Percentiles rank a stretch among this genome's conserved stretches.
Conservation (phyloP, 2,888 invertebrate species). For the Philereme vetulata region DNA sequence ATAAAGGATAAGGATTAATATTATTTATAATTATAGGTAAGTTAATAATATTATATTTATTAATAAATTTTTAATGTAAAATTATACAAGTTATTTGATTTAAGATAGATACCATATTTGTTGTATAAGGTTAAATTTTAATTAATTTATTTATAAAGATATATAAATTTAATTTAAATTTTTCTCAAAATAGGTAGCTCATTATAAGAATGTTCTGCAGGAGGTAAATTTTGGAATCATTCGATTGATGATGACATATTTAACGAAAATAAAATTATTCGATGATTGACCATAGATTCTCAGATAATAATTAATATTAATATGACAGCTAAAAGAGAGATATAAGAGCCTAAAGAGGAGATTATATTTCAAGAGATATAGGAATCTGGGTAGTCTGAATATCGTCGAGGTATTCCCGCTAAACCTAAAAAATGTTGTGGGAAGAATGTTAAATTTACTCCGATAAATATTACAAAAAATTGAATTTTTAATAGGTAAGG, state of each 20-base stretch:
- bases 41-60: too few species aligned
- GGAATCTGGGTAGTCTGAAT: slow-evolving; percentile 88
- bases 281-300: slow-evolving; percentile 83
- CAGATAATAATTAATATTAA: slow-evolving; percentile 85
- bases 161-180: slow-evolving; percentile 40
- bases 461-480: slow-evolving; percentile 88
- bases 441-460: slow-evolving; percentile 92
- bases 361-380: slow-evolving; percentile 87
- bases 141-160: too few species aligned
- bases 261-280: slow-evolving; percentile 74
- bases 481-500: slow-evolving; percentile 85
- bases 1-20: too few species aligned
- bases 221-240: slow-evolving; percentile 84
- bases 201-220: slow-evolving; percentile 84
- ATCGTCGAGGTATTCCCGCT: slow-evolving; percentile 88
- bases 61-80: too few species aligned
- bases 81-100: too few species aligned
- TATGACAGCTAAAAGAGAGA: slow-evolving; percentile 84
- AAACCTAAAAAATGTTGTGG: slow-evolving; percentile 87
- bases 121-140: too few species aligned
- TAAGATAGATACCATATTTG: too few species aligned
- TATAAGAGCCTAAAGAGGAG: slow-evolving; percentile 87
- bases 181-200: slow-evolving; percentile 84
- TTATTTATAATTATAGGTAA: too few species aligned
- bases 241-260: slow-evolving; percentile 84